Percentiles rank a stretch among this genome's conserved stretches.
Conservation (phyloP, 2,797 vertebrate species). For the Typhlichthys subterraneus region DNA sequence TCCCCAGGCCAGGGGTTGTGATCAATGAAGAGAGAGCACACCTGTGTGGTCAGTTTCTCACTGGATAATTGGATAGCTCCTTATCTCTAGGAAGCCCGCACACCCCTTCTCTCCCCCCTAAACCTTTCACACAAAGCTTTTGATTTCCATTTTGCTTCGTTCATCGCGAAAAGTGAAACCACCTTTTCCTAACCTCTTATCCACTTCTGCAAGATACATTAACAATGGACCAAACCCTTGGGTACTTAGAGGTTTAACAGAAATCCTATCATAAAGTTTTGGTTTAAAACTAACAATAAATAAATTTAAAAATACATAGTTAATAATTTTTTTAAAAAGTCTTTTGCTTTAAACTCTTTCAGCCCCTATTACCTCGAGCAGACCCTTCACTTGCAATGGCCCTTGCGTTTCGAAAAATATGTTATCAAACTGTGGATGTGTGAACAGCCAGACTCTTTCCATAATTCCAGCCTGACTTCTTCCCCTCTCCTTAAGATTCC, state of each 20-base stretch:
- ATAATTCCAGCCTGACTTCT: constrained; percentile 2
- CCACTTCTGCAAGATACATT: background rate
- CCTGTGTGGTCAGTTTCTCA: constrained; percentile 48
- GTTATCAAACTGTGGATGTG: background rate
- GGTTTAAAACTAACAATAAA: no score
- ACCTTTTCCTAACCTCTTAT: constrained; percentile 16
- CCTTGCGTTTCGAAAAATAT: background rate
- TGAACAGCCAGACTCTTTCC: background rate
- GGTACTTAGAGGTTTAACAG: no score
- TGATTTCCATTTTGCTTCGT: constrained; percentile 26
- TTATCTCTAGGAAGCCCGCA: constrained; percentile 30
- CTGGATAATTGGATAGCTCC: constrained; percentile 55
- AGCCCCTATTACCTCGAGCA: background rate
- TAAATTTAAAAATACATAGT: background rate
- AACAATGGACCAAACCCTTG: no score
- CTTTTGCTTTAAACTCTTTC: background rate
- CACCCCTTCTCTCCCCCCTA: constrained; percentile 7
- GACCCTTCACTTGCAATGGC: background rate
- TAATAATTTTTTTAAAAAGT: background rate
- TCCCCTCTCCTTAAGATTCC: background rate
- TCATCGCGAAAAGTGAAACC: constrained; percentile 26
- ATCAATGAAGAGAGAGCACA: background rate
- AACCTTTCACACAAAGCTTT: constrained; percentile 42
- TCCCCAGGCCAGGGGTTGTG: no score
- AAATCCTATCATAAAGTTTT: no score